Percentiles rank a stretch among this genome's conserved stretches.
Evolutionary conservation across 2,113 vertebrate genomes (phyloP).

Genomic region (Corythaixoides concolor): DNA sequence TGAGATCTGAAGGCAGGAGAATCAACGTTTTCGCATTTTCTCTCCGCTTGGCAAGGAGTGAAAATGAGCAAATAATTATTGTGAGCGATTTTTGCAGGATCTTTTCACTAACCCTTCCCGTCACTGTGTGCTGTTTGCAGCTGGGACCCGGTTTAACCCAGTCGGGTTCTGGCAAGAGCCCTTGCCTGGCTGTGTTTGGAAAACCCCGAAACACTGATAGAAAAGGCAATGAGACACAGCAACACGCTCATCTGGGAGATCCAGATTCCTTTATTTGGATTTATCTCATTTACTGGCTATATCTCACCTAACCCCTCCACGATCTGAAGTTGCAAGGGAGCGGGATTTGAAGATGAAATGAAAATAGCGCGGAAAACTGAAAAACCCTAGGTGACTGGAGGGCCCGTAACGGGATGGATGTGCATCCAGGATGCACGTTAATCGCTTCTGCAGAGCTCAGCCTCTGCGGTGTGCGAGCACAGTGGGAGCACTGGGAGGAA

Average conservation of each 20-base stretch:
- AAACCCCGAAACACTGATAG: background rate
- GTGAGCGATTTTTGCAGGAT: background rate
- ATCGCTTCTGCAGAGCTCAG: background rate
- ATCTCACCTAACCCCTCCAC: slow-evolving; percentile 44
- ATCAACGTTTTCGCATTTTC: background rate
- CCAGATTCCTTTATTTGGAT: slow-evolving; percentile 52
- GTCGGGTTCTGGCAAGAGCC: background rate
- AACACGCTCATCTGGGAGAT: background rate
- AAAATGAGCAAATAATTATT: background rate
- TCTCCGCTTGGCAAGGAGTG: background rate
- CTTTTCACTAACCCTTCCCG: background rate
- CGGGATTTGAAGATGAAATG: slow-evolving; percentile 16
- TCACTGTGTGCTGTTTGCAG: background rate
- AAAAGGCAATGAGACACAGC: background rate
- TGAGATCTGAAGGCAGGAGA: background rate
- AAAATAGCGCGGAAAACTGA: background rate
- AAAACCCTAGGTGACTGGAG: background rate
- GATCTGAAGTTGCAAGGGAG: background rate
- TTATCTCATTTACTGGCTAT: slow-evolving; percentile 14
- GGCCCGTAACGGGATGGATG: background rate
- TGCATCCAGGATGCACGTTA: background rate
- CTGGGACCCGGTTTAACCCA: background rate
- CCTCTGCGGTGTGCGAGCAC: background rate
- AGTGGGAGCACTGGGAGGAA: background rate
- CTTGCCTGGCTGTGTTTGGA: background rate